These are phyloP conservation scores for Stenodera caucasica DNA, from an alignment of 2,888 invertebrate genomes.

Conservation along the genomic window DNA sequence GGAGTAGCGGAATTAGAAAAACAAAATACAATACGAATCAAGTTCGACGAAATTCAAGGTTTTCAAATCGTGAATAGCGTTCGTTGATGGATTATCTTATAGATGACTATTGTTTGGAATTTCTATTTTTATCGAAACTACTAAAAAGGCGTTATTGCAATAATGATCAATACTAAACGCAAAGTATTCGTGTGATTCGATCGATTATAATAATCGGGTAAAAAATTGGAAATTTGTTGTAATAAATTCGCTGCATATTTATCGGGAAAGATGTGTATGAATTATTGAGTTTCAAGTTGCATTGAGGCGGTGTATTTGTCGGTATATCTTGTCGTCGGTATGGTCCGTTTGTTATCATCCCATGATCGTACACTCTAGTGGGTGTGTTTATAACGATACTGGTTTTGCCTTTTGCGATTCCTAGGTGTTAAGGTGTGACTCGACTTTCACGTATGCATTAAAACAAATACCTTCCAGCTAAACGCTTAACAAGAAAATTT, in stretches of 20 bases:
- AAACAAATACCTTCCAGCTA: constrained; percentile 27
- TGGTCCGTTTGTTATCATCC: constrained; percentile 18
- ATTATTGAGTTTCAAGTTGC: constrained; percentile 6
- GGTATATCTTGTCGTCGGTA: constrained; percentile 22
- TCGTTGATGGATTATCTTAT: constrained; percentile 34
- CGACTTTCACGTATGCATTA: constrained; percentile 37
- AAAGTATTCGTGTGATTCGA: too few species aligned
- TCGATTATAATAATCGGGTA: not conserved
- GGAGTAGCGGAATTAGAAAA: not conserved
- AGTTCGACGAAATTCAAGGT: constrained; percentile 33
- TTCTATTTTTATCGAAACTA: constrained; percentile 38
- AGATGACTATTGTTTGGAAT: constrained; percentile 46
- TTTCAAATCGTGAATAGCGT: constrained; percentile 9
- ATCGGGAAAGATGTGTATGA: not conserved
- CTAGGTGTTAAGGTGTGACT: constrained; percentile 41
- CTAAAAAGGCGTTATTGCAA: not conserved
- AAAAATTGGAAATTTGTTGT: constrained; percentile 8
- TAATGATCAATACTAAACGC: not conserved
- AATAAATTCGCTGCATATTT: constrained; percentile 8
- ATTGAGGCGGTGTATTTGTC: constrained; percentile 16
- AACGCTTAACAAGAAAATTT: too few species aligned
- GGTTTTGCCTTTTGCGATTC: constrained; percentile 37
- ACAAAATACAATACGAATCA: constrained; percentile 6
- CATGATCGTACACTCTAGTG: constrained; percentile 25
- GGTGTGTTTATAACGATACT: constrained; percentile 34